Percentiles rank a stretch among this genome's conserved stretches.
Evolutionary conservation across 2,797 vertebrate genomes (phyloP).

Genomic region (Darevskia nairensis): DNA sequence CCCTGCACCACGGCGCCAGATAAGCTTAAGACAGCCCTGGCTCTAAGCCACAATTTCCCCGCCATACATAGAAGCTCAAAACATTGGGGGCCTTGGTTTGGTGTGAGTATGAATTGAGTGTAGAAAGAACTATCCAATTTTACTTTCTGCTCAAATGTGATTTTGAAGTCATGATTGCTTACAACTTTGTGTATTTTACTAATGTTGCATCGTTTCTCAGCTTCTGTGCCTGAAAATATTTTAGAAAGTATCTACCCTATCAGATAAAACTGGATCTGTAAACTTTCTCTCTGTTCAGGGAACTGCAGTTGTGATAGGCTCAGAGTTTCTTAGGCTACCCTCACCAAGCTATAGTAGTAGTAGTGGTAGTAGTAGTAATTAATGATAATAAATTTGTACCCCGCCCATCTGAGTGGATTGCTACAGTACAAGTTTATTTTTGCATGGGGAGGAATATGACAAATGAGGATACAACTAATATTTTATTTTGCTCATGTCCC

Average conservation of each 20-base stretch:
- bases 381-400: too few species aligned
- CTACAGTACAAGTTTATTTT: too few species aligned
- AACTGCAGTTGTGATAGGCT: background rate
- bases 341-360: background rate
- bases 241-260: background rate
- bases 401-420: too few species aligned
- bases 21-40: too few species aligned
- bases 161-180: slow-evolving; percentile 31
- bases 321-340: background rate
- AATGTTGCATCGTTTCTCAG: slow-evolving; percentile 8
- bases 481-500: background rate
- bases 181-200: slow-evolving; percentile 16
- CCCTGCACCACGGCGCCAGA: too few species aligned
- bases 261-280: background rate
- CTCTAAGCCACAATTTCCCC: background rate
- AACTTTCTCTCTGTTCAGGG: too few species aligned
- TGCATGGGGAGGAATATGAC: background rate
- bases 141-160: slow-evolving; percentile 7
- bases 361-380: too few species aligned
- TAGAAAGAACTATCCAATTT: slow-evolving; percentile 9
- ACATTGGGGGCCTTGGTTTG: background rate
- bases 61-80: background rate
- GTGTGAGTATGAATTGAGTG: background rate
- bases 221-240: background rate
- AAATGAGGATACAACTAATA: background rate